Evolutionary conservation across 2,797 vertebrate species (phyloP).

Genomic region (Catamblyrhynchus diadema): DNA sequence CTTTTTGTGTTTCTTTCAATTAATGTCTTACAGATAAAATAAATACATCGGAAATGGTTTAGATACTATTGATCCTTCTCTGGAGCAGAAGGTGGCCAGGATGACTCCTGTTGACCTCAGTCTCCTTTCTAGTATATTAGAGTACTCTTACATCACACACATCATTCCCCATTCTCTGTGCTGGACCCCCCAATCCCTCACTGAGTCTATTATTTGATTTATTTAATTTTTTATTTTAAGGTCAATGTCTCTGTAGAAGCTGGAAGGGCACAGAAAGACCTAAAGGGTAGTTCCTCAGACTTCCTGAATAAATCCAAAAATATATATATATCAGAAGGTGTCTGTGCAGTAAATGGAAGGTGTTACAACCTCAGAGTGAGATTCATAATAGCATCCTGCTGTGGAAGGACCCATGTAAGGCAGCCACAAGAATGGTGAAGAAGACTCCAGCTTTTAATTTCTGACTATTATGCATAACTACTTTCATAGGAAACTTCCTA

Average conservation of each 20-base stretch:
- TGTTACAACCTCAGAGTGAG: background rate
- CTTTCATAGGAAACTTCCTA: background rate
- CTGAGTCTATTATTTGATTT: background rate
- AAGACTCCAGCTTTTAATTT: background rate
- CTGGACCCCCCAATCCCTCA: fast-evolving
- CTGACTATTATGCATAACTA: background rate
- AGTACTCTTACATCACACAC: background rate
- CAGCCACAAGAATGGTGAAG: background rate
- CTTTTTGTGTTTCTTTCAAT: background rate
- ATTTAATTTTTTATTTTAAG: background rate
- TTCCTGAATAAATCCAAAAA: background rate
- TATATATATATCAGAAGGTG: background rate
- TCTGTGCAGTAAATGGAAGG: background rate
- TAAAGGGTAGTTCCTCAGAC: background rate
- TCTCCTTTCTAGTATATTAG: background rate
- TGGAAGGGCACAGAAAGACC: background rate
- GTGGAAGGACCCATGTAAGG: background rate
- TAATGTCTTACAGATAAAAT: background rate
- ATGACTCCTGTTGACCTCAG: background rate
- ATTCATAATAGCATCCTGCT: background rate
- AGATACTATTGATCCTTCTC: background rate
- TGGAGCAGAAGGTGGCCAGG: background rate
- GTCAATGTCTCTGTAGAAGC: background rate
- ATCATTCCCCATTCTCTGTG: fast-evolving
- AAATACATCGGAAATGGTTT: fast-evolving